Conservation (phyloP, 2,888 invertebrate species). For the Strigamia crassipes region DNA sequence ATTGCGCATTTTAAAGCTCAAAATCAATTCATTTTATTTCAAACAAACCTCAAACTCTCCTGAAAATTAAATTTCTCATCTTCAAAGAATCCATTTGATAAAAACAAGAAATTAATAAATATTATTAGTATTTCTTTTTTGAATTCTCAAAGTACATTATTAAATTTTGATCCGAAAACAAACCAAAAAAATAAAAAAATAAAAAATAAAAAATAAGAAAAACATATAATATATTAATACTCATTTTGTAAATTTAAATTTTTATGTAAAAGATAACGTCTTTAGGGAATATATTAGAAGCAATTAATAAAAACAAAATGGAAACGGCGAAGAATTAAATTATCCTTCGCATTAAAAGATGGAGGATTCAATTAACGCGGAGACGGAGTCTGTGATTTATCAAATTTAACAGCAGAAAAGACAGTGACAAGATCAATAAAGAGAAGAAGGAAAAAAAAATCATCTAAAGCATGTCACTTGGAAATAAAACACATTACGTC, state of each 20-base stretch:
- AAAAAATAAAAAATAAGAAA: neutral
- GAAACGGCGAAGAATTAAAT: neutral
- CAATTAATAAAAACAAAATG: constrained; percentile 21
- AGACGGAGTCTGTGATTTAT: constrained; percentile 4
- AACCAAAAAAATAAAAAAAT: too few species aligned
- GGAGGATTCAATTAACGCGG: constrained; percentile 15
- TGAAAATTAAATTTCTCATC: too few species aligned
- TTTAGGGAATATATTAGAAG: neutral
- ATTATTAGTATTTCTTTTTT: neutral
- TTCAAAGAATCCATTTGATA: too few species aligned
- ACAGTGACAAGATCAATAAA: constrained; percentile 16
- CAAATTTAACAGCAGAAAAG: neutral
- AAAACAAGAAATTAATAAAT: too few species aligned
- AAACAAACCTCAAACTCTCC: too few species aligned
- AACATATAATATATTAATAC: neutral
- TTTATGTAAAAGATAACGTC: neutral
- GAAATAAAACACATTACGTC: neutral
- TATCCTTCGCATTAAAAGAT: constrained; percentile 16
- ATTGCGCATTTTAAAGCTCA: too few species aligned
- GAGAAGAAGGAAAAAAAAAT: neutral
- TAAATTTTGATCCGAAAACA: neutral
- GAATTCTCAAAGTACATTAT: too few species aligned
- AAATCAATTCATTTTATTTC: too few species aligned
- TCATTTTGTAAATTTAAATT: neutral
- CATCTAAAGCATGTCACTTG: neutral